Evolutionary conservation across 2,113 vertebrate species (phyloP).

Genomic region (Amazona vittata): DNA sequence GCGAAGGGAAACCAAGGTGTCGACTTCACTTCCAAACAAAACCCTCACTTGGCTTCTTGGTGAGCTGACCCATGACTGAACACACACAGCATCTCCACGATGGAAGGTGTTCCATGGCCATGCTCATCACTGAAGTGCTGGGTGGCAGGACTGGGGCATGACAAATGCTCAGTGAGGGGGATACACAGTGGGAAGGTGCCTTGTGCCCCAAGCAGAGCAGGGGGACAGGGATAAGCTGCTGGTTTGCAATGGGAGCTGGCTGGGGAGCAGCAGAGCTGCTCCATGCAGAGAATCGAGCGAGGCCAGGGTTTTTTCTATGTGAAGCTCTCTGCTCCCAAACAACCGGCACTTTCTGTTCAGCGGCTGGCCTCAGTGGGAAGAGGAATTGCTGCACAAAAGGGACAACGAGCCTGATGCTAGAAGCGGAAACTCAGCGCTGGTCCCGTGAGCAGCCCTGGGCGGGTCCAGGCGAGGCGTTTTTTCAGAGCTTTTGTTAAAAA

Average conservation of each 20-base stretch:
- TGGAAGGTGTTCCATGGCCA: accelerated
- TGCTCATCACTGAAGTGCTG: neutral
- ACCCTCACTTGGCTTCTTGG: neutral
- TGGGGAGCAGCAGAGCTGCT: neutral
- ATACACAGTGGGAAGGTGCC: neutral
- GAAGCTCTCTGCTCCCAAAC: conserved; percentile 17
- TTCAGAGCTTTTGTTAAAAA: conserved; percentile 5
- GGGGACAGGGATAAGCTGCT: accelerated
- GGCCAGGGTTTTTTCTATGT: neutral
- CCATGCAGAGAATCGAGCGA: accelerated
- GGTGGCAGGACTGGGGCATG: neutral
- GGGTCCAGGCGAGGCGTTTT: neutral
- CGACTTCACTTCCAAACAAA: neutral
- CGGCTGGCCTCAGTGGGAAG: conserved; percentile 37
- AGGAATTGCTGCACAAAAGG: conserved; percentile 35
- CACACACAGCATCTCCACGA: accelerated
- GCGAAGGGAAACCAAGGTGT: neutral
- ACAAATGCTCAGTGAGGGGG: neutral
- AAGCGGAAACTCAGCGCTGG: neutral
- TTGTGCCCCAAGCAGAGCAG: neutral
- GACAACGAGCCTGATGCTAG: neutral
- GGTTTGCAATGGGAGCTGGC: neutral
- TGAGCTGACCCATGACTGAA: accelerated
- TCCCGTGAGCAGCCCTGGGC: neutral
- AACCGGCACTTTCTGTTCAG: neutral